Evolutionary conservation across 2,888 invertebrate species (phyloP).

Genomic region (Athalia circularis): DNA sequence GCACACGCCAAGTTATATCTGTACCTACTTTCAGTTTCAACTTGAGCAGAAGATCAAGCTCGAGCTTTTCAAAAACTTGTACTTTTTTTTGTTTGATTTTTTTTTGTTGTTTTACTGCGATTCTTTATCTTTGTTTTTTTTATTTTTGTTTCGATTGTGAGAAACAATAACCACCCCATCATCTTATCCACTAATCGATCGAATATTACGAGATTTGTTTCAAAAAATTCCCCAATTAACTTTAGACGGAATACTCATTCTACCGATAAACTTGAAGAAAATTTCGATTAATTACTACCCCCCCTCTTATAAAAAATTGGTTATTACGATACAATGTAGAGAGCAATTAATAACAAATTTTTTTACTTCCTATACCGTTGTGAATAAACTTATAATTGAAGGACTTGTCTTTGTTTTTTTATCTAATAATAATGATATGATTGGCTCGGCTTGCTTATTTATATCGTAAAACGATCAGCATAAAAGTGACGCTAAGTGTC

Average conservation of each 20-base stretch:
- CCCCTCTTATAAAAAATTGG: background rate
- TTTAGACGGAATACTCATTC: background rate
- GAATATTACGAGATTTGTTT: conserved; percentile 8
- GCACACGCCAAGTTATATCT: background rate
- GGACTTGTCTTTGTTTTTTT: too few species aligned
- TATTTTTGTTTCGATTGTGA: background rate
- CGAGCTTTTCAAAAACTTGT: background rate
- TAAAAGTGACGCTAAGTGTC: too few species aligned
- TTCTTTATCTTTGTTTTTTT: background rate
- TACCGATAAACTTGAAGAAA: background rate
- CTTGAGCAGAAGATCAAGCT: background rate
- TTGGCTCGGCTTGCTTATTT: too few species aligned
- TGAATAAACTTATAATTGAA: too few species aligned
- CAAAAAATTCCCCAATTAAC: conserved; percentile 12
- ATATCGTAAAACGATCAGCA: too few species aligned
- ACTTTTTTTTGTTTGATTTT: background rate
- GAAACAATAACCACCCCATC: background rate
- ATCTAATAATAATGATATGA: too few species aligned
- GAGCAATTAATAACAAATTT: too few species aligned
- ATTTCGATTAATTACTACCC: background rate
- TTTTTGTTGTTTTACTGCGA: too few species aligned
- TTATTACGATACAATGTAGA: too few species aligned
- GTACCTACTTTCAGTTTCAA: background rate
- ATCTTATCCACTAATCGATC: background rate
- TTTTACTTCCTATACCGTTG: too few species aligned